phyloP scores from a whole-genome alignment of 2,113 vertebrate genomes.

The Illadopsis cleaveri region DNA sequence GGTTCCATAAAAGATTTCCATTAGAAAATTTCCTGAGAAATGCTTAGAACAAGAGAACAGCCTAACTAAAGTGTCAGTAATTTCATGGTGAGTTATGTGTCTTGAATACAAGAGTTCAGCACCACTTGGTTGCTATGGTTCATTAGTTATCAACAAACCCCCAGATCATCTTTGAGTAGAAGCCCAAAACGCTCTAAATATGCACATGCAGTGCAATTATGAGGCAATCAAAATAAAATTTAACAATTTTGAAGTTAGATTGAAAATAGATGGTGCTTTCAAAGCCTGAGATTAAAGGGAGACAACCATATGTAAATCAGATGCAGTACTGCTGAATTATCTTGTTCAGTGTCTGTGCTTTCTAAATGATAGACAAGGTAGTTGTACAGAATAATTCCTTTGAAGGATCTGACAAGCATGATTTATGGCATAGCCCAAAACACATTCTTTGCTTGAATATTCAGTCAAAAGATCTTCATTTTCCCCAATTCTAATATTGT shows the following conservation, averaged over 20 bases:
- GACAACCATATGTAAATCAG: slow-evolving; percentile 70
- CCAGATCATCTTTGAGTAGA: slow-evolving; percentile 45
- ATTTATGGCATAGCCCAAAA: slow-evolving; percentile 73
- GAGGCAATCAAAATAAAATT: slow-evolving; percentile 73
- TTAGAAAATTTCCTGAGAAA: slow-evolving; percentile 47
- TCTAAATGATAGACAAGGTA: slow-evolving; percentile 77
- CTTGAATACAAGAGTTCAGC: slow-evolving; percentile 59
- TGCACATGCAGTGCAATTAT: slow-evolving; percentile 60
- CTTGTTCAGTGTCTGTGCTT: slow-evolving; percentile 65
- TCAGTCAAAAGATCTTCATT: slow-evolving; percentile 65
- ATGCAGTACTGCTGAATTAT: slow-evolving; percentile 53
- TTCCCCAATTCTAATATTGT: slow-evolving; percentile 67
- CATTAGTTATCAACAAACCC: slow-evolving; percentile 68
- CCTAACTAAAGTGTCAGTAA: slow-evolving; percentile 50
- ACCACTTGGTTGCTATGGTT: slow-evolving; percentile 62
- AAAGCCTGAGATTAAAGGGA: slow-evolving; percentile 70
- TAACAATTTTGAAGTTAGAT: slow-evolving; percentile 72
- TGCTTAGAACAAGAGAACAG: slow-evolving; percentile 23
- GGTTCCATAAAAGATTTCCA: slow-evolving; percentile 21
- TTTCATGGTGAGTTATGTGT: slow-evolving; percentile 67
- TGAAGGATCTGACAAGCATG: slow-evolving; percentile 75
- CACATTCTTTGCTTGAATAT: slow-evolving; percentile 66
- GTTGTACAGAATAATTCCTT: slow-evolving; percentile 64
- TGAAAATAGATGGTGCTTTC: slow-evolving; percentile 72
- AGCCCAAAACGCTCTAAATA: slow-evolving; percentile 52